A percentile compares a stretch with the other conserved stretches of the same genome.
These are phyloP conservation scores for Balearica regulorum DNA, from an alignment of 2,797 vertebrate species.

Conservation along the genomic window DNA sequence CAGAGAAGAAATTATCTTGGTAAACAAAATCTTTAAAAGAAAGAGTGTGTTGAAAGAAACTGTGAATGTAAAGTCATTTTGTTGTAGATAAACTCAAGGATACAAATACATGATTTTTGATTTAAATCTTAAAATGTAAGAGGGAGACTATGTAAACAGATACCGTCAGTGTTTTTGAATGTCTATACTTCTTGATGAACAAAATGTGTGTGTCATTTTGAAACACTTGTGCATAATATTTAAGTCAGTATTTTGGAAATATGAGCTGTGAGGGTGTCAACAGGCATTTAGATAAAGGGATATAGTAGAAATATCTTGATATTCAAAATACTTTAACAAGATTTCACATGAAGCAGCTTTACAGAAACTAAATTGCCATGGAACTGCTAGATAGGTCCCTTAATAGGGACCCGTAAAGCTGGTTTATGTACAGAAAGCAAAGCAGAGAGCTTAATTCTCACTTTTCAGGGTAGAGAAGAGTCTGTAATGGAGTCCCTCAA, in stretches of 20 bases:
- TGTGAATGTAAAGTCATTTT: neutral
- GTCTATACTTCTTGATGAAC: neutral
- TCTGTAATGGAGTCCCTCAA: neutral
- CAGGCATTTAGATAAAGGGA: neutral
- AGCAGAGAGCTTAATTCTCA: neutral
- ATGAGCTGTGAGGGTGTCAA: neutral
- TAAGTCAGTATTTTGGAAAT: neutral
- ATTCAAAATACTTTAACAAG: neutral
- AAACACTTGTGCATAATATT: neutral
- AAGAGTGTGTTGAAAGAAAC: neutral
- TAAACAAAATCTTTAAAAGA: neutral
- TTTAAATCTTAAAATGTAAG: neutral
- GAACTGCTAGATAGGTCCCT: neutral
- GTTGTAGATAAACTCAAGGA: neutral
- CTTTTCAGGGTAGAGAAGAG: neutral
- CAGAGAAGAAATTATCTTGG: neutral
- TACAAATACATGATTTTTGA: neutral
- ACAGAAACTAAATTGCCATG: neutral
- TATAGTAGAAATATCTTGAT: neutral
- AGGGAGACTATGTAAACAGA: neutral
- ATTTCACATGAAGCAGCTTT: neutral
- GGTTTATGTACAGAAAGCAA: neutral
- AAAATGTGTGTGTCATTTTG: neutral
- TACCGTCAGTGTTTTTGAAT: neutral
- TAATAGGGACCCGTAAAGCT: neutral